Base-by-base conservation (phyloP, 2,888 invertebrate genomes). In the Eledona agricola region DNA sequence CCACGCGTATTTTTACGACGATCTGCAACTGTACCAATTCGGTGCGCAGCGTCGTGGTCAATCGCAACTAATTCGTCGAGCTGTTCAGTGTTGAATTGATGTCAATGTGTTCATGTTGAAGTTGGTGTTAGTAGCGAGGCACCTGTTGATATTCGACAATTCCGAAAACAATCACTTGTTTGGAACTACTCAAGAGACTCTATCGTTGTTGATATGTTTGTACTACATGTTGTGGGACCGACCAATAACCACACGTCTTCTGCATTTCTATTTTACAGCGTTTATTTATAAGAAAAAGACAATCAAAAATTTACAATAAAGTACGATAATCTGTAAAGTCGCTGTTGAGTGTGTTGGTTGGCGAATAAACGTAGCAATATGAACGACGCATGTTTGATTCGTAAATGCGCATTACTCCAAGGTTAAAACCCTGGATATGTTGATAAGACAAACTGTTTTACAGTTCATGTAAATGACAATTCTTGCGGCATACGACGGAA, bases 1-100 rank as follows among this genome's bases (percentile, higher is more conserved):
- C 76, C 32, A 66, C 74, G 29, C 67, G 76, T 55, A 69, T 77
- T 40, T 74, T 77, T 64, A 76, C 77, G 40, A 75, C 75, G 56
- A 76, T 77, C 61, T 77, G 77, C 57, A 76, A 77, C 63, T 77
- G 77, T 65, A 76, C 77, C 52, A 75, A 73, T 64, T 67, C 74
- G 43, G 72, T 77, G 49, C 73, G 74, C 60, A 76, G 70, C 55
- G 74, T 50, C 51, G 56, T 59, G 15, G 51, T 55, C 37, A 57
- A 58, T 55, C 56, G 56, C 37, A 56, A 58, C 29, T 60, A 32
- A 43, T n/a, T n/a, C n/a, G n/a, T n/a, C n/a, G n/a, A n/a, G n/a
- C n/a, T n/a, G n/a, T n/a, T n/a, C n/a, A n/a, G n/a, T n/a, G n/a
- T n/a, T n/a, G n/a, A n/a, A n/a, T 26, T 16, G 22, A 31, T 31